Base-by-base conservation (phyloP, 2,888 invertebrate genomes). In the Metellina segmentata region DNA sequence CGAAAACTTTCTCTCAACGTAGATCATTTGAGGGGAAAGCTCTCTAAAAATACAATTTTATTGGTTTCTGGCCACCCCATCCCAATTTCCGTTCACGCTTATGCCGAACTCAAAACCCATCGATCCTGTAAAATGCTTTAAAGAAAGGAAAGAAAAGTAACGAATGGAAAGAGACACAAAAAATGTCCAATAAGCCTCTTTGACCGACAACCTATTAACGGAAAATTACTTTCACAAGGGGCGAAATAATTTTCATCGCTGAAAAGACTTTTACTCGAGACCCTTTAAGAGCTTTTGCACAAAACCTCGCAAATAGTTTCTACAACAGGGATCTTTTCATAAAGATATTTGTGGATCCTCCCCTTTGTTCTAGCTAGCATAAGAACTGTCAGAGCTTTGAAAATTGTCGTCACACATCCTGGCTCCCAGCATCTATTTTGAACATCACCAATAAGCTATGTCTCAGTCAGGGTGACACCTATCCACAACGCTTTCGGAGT, bases 391-490 rank as follows among this genome's bases (percentile, higher is more conserved):
- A 85, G 19, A 75, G 78, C 86, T 85, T 53, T 70, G 83, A 16
- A 61, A 61, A 61, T 85, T 19, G 74, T 19, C 72, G 89, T 89
- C 89, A 82, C 34, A 89, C 82, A 78, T 83, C 88, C 88, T 89
- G 81, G 75, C 88, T 89, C 81, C 74, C 72, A 49, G 61, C 20
- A 74, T 89, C 81, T 89, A 81, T 89, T 89, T 89, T 89, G 75
- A 81, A 81, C 81, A 81, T 75, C 88, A 75, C 88, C 88, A 89
- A 89, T 89, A 81, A 89, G 81, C 81, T 51, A 52, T 82, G 75
- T 16, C 69, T 87, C 74, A 87, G 70, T 89, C 75, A 75, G 88
- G 88, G 81, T 89, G 81, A 75, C 81, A 81, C 74, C 74, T 81
- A 79, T 49, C 81, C 61, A 81, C 61, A 2, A 61, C 13, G 61